A percentile compares a stretch with the other conserved stretches of the same genome.
phyloP scores from a whole-genome alignment of 2,888 invertebrate species.

The Drosophila buzzatii region DNA sequence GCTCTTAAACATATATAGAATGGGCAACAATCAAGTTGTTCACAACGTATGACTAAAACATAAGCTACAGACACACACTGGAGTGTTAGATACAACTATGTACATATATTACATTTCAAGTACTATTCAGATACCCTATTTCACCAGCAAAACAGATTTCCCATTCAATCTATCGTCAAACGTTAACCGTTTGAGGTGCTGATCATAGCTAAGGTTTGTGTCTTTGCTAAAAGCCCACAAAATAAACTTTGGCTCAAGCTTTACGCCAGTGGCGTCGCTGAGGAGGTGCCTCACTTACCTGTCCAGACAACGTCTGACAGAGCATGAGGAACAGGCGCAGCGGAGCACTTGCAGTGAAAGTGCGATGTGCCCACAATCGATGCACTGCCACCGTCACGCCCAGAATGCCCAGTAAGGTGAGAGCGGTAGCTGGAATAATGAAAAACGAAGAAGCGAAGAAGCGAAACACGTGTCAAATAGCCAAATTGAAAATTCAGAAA shows the following conservation, averaged over 20 bases:
- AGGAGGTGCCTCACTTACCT: conserved; percentile 87
- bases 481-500: conserved; percentile 9
- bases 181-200: conserved; percentile 15
- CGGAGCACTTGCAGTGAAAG: conserved; percentile 91
- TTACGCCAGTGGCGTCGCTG: conserved; percentile 14
- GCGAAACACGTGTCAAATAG: conserved; percentile 5
- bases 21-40: too few relatives aligned
- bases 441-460: neutral
- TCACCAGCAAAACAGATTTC: neutral
- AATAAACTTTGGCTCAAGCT: conserved; percentile 20
- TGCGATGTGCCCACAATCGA: conserved; percentile 95
- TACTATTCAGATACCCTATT: neutral
- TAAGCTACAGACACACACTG: too few relatives aligned
- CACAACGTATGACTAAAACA: too few relatives aligned
- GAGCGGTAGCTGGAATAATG: conserved; percentile 85
- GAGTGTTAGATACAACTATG: too few relatives aligned
- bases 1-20: too few relatives aligned
- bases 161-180: too few relatives aligned
- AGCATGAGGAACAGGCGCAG: conserved; percentile 92
- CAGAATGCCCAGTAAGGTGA: conserved; percentile 89
- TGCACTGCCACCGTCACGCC: conserved; percentile 97
- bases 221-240: conserved; percentile 35
- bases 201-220: conserved; percentile 35
- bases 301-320: conserved; percentile 94
- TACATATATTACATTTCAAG: neutral